Evolutionary conservation across 2,888 invertebrate genomes (phyloP).

Genomic region (Clanis bilineata): DNA sequence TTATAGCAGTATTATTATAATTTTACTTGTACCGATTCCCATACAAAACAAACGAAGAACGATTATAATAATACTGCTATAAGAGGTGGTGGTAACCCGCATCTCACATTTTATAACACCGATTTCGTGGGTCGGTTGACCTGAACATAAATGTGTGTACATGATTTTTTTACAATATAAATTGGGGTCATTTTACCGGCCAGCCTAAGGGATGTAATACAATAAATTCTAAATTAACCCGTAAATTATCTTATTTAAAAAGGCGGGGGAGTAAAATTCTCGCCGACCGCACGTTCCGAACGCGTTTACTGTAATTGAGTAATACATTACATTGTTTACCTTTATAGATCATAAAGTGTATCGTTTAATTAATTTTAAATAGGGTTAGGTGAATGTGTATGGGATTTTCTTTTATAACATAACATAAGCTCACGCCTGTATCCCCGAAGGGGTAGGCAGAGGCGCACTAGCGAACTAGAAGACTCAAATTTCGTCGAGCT

Average conservation of each 20-base stretch:
- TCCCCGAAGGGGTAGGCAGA: too few relatives aligned
- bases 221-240: constrained; percentile 59
- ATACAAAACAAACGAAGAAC: too few relatives aligned
- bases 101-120: background rate
- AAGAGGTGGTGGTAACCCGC: too few relatives aligned
- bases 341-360: constrained; percentile 25
- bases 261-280: constrained; percentile 54
- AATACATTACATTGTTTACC: constrained; percentile 44
- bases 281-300: constrained; percentile 48
- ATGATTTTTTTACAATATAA: constrained; percentile 30
- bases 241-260: constrained; percentile 63
- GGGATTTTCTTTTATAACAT: background rate
- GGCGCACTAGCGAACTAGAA: too few relatives aligned
- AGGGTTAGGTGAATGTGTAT: background rate
- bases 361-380: background rate
- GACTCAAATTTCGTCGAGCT: too few relatives aligned
- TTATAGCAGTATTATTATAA: too few relatives aligned
- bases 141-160: constrained; percentile 4
- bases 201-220: constrained; percentile 38
- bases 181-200: constrained; percentile 39
- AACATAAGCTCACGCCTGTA: too few relatives aligned
- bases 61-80: too few relatives aligned
- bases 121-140: background rate
- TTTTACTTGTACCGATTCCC: too few relatives aligned
- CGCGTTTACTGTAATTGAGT: constrained; percentile 49